Evolutionary conservation across 2,113 vertebrate genomes (phyloP).

Genomic region (Tiliqua scincoides): DNA sequence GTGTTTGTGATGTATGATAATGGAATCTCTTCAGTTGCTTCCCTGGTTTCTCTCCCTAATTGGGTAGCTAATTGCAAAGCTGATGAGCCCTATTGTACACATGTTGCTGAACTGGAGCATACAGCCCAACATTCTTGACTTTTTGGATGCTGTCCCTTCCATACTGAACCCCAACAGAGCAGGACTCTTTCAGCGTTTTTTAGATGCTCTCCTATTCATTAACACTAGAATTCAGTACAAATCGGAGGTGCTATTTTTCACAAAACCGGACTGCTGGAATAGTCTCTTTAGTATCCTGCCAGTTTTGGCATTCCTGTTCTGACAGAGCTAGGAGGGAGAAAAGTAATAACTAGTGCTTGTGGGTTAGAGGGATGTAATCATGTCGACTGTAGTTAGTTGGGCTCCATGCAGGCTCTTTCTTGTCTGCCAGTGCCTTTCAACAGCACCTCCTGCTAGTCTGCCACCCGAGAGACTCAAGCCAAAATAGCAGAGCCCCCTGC

Average conservation of each 20-base stretch:
- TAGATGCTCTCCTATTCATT: background rate
- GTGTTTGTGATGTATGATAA: background rate
- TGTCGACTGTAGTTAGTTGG: fast-evolving
- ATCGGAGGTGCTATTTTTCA: background rate
- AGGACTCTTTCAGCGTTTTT: background rate
- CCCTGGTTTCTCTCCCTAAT: background rate
- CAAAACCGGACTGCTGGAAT: background rate
- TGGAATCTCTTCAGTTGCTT: background rate
- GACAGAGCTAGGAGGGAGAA: background rate
- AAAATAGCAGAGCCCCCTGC: background rate
- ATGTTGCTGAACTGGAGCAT: background rate
- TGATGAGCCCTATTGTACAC: background rate
- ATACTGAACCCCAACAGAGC: background rate
- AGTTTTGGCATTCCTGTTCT: background rate
- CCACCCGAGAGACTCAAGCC: background rate
- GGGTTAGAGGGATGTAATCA: background rate
- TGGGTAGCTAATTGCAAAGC: background rate
- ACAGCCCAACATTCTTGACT: background rate
- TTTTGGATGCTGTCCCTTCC: background rate
- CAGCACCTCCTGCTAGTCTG: background rate
- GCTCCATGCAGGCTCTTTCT: background rate
- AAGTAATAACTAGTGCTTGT: background rate
- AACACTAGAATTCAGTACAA: background rate
- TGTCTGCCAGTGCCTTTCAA: background rate
- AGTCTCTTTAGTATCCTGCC: background rate